Evolutionary conservation across 2,888 invertebrate species (phyloP).

Genomic region (Cerceris ruficornis): DNA sequence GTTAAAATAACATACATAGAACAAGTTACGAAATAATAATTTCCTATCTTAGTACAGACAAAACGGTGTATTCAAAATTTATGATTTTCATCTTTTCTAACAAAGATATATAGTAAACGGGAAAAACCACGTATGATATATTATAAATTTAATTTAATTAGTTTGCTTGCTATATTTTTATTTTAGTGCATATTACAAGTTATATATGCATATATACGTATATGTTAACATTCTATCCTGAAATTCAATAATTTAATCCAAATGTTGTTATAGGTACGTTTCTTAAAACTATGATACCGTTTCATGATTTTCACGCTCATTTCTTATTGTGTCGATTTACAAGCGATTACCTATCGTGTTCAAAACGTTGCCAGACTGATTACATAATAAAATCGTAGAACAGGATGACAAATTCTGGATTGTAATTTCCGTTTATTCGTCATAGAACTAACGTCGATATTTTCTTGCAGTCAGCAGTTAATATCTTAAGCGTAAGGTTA

Average conservation of each 20-base stretch:
- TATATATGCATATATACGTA: constrained; percentile 43
- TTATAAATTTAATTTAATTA: constrained; percentile 48
- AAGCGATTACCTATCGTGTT: no score
- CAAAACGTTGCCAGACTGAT: no score
- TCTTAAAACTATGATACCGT: no score
- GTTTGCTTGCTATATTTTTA: constrained; percentile 60
- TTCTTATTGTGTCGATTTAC: no score
- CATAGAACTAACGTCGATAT: no score
- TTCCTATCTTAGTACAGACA: constrained; percentile 34
- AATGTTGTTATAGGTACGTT: background rate
- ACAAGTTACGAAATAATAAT: constrained; percentile 42
- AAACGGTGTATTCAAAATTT: constrained; percentile 22
- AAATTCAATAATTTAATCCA: constrained; percentile 1
- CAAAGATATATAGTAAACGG: constrained; percentile 9
- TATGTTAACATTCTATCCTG: background rate
- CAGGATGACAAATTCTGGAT: no score
- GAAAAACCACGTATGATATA: constrained; percentile 28
- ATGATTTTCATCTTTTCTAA: constrained; percentile 21
- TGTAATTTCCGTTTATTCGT: no score
- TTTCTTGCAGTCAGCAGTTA: no score
- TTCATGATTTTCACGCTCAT: no score
- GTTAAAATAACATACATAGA: constrained; percentile 50
- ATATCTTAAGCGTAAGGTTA: no score
- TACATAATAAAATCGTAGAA: no score
- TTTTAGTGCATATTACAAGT: constrained; percentile 23